phyloP scores from a whole-genome alignment of 2,113 vertebrate genomes.

The Todiramphus saurophagus region DNA sequence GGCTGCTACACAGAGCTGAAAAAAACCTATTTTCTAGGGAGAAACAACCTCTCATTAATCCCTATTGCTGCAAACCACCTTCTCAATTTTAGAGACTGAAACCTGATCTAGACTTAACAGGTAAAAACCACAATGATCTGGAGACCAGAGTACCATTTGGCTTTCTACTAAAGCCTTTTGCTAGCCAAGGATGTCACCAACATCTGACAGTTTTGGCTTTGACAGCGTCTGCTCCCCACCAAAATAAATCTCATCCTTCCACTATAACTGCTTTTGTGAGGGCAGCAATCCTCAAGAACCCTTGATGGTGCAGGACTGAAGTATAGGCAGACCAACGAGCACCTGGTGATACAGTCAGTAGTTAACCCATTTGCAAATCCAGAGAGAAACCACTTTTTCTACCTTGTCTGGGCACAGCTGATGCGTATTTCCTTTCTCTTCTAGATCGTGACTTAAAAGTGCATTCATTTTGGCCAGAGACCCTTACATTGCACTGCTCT shows the following conservation, averaged over 20 bases:
- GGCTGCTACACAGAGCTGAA: neutral
- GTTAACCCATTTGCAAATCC: neutral
- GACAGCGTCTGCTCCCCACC: neutral
- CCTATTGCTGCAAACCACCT: neutral
- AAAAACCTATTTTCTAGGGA: neutral
- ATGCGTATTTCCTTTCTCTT: neutral
- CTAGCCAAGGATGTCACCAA: neutral
- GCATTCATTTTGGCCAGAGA: neutral
- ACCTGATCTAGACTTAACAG: neutral
- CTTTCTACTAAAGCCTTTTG: neutral
- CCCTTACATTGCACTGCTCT: neutral
- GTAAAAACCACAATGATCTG: accelerated
- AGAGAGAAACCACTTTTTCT: neutral
- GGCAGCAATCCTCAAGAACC: neutral
- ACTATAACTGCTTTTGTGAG: neutral
- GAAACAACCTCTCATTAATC: neutral
- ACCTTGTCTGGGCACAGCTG: neutral
- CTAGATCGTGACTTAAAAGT: neutral
- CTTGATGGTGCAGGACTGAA: neutral
- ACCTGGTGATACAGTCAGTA: neutral
- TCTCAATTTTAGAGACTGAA: neutral
- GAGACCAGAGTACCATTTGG: neutral
- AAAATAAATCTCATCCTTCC: neutral
- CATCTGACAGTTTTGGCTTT: neutral
- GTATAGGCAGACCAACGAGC: neutral